Evolutionary conservation across 2,888 invertebrate species (phyloP), one percentile per base, ranked within the genome.

Genomic region (Miltochrista miniata): DNA sequence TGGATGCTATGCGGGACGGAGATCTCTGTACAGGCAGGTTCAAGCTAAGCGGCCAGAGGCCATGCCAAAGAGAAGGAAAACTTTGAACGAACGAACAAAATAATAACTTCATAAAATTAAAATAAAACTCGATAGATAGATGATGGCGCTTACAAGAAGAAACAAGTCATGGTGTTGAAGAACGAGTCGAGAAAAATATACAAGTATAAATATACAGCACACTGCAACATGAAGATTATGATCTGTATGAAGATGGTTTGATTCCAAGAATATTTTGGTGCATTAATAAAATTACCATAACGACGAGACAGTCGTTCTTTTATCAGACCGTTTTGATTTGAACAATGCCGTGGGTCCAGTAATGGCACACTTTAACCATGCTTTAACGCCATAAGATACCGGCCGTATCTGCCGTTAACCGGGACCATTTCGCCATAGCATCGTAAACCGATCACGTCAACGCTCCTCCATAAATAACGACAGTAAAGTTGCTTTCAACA

Each of bases 381-480:
- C 5, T 24, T 24, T 24, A 24, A 24, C 18, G 18, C 18, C 67
- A 62, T 55, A 60, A 62, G 67, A 67, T 67, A 51, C 42, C 33
- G 15, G 30, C 64, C 55, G 64, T 66, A 64, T 62, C 62, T 55
- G 60, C 55, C 45, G 56, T 63, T 79, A 81, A 64, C 64, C 63
- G 56, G 61, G 67, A 73, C 76, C 76, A 76, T 76, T 74, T 75
- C 70, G 72, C 66, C 67, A 68, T 31, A 31, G 31, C 8, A 31
- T 74, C 80, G 74, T 82, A 82, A 81, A 81, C 59, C 59, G 64
- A 59, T 72, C 74, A 68, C 70, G 69, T 66, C 64, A 67, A 55
- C 48, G 34, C 51, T 56, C 60, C 56, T 31, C 61, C 70, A 66
- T 79, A 76, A 78, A 79, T 70, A 70, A 67, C 61, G 63, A 44